Evolutionary conservation across 2,888 invertebrate species (phyloP).

Genomic region (Mayetiola destructor): DNA sequence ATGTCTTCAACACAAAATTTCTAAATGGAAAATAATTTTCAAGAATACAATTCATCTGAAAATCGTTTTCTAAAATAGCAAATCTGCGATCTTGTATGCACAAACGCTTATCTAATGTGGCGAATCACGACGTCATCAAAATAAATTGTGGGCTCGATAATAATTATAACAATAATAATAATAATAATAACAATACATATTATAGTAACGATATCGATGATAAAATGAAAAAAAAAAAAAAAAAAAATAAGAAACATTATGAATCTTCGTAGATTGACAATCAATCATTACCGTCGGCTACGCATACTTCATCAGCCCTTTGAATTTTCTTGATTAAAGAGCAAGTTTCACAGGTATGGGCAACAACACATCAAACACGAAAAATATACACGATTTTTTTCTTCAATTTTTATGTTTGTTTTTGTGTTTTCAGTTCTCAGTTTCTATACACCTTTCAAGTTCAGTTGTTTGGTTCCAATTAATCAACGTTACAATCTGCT

Average conservation of each 20-base stretch:
- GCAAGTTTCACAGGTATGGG: slow-evolving; percentile 6
- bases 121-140: too few species aligned
- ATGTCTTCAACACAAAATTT: slow-evolving; percentile 13
- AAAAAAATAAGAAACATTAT: background rate
- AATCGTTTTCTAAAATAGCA: too few species aligned
- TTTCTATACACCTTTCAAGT: background rate
- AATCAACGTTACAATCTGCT: background rate
- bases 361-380: background rate
- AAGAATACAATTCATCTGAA: too few species aligned
- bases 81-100: too few species aligned
- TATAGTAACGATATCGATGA: too few species aligned
- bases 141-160: too few species aligned
- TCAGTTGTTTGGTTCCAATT: background rate
- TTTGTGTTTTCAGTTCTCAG: background rate
- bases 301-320: too few species aligned
- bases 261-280: background rate
- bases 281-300: too few species aligned
- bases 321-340: background rate
- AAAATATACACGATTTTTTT: background rate
- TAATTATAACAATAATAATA: too few species aligned
- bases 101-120: too few species aligned
- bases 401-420: background rate
- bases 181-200: too few species aligned
- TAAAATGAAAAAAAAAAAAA: background rate
- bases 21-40: too few species aligned